Evolutionary conservation across 2,113 vertebrate species (phyloP), one percentile per base, ranked within the genome.

Genomic region (Platysternon megacephalum): DNA sequence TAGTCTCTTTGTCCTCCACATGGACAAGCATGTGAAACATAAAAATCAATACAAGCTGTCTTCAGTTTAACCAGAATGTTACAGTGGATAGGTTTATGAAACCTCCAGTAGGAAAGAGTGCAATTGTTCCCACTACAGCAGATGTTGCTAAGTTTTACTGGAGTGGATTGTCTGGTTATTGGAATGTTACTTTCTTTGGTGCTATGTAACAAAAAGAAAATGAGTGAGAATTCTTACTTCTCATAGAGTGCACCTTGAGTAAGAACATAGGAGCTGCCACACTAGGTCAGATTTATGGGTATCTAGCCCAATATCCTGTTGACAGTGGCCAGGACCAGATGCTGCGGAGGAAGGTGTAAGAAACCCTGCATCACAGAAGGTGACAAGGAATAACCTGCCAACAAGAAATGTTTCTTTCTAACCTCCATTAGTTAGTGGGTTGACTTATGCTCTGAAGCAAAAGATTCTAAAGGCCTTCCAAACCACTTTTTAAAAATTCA

Each of bases 31-130:
- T 88, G 91, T 96, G 91, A 92, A 95, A 94, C 42, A 85, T 29
- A 96, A 89, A 96, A 97, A 97, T 97, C 97, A 95, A 96, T 96
- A 97, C 52, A 39, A 89, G 89, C 91, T 97, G 95, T 97, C 95
- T 97, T 95, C 96, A 88, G 82, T 96, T 96, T 96, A 97, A 95
- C 82, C 93, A 95, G 95, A 96, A 94, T 88, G 97, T 97, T 97
- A 94, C 92, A 93, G 95, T 93, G 93, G 95, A 96, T 93, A 93
- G 86, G 95, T 96, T 95, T 97, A 97, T 97, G 96, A 97, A 96
- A 95, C 89, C 80, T 95, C 80, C 78, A 90, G 93, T 87, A 96
- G 93, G 94, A 92, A 93, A 87, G 80, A 94, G 49, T 80, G 87
- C 93, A 94, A 97, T 79, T 96, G 93, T 93, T 96, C 97, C 94